Evolutionary conservation across 2,888 invertebrate species (phyloP).

Genomic region (Fragum sueziense): DNA sequence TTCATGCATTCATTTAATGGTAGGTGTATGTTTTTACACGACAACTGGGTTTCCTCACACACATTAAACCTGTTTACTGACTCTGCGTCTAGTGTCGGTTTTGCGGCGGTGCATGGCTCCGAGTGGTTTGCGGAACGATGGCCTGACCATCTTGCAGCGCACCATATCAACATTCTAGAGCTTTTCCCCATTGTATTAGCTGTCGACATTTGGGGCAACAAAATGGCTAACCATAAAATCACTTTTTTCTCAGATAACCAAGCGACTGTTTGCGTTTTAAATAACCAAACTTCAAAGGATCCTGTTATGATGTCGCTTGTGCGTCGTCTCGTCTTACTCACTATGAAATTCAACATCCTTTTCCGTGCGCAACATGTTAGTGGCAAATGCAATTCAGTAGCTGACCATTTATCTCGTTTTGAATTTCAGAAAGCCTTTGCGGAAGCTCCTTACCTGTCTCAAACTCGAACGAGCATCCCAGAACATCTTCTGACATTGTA

Average conservation of each 20-base stretch:
- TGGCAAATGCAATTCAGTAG: background rate
- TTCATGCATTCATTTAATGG: no score
- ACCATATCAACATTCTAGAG: constrained; percentile 29
- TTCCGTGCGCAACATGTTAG: constrained; percentile 11
- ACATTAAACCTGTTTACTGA: constrained; percentile 27
- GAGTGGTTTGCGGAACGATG: constrained; percentile 28
- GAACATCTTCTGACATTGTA: background rate
- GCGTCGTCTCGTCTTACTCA: no score
- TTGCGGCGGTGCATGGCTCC: constrained; percentile 29
- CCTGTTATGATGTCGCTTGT: background rate
- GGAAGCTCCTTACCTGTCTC: no score
- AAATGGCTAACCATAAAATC: constrained; percentile 34
- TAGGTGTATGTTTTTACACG: no score
- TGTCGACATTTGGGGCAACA: constrained; percentile 32
- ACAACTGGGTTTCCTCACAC: constrained; percentile 26
- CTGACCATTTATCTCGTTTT: constrained; percentile 16
- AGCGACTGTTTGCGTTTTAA: constrained; percentile 26
- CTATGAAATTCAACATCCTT: no score
- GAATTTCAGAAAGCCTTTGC: no score
- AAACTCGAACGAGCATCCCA: constrained; percentile 12
- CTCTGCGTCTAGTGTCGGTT: constrained; percentile 38
- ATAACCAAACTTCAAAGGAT: constrained; percentile 30
- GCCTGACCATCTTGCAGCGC: background rate
- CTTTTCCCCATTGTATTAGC: constrained; percentile 19
- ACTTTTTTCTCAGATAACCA: constrained; percentile 32